A percentile compares a stretch with the other conserved stretches of the same genome.
These are phyloP conservation scores for Calosoma granatense DNA, from an alignment of 1,140 invertebrate species.

Conservation along the genomic window DNA sequence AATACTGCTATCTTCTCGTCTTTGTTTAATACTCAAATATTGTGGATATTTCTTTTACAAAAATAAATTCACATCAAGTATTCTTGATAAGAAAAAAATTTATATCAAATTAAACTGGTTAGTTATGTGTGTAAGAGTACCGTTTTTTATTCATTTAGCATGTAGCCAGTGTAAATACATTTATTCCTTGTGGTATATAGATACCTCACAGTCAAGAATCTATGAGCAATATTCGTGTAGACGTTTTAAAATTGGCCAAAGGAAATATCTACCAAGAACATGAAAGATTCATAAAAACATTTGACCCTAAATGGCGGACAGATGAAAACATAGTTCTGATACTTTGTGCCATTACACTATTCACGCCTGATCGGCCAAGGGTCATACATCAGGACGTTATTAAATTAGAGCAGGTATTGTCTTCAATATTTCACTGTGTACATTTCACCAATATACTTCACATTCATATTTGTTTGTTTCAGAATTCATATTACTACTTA, in stretches of 20 bases:
- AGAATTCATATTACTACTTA: slow-evolving; percentile 86
- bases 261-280: slow-evolving; percentile 79
- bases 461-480: slow-evolving; percentile 22
- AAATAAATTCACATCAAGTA: too few relatives aligned
- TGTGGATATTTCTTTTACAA: slow-evolving; percentile 7
- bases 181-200: too few relatives aligned
- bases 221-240: slow-evolving; percentile 64
- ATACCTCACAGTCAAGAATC: slow-evolving; percentile 64
- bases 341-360: slow-evolving; percentile 80
- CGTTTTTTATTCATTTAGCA: too few relatives aligned
- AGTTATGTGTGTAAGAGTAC: too few relatives aligned
- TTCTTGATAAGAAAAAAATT: too few relatives aligned
- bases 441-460: slow-evolving; percentile 1
- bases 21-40: too few relatives aligned
- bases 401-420: slow-evolving; percentile 67
- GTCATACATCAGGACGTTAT: slow-evolving; percentile 78
- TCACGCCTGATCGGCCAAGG: slow-evolving; percentile 69
- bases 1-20: too few relatives aligned
- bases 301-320: slow-evolving; percentile 63
- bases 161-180: too few relatives aligned
- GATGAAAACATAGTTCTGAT: slow-evolving; percentile 86
- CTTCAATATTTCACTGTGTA: slow-evolving; percentile 1
- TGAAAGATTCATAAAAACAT: slow-evolving; percentile 68
- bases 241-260: slow-evolving; percentile 76
- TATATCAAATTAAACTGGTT: too few relatives aligned